These are phyloP conservation scores for Strix uralensis DNA, from an alignment of 2,113 vertebrate species.

Conservation along the genomic window DNA sequence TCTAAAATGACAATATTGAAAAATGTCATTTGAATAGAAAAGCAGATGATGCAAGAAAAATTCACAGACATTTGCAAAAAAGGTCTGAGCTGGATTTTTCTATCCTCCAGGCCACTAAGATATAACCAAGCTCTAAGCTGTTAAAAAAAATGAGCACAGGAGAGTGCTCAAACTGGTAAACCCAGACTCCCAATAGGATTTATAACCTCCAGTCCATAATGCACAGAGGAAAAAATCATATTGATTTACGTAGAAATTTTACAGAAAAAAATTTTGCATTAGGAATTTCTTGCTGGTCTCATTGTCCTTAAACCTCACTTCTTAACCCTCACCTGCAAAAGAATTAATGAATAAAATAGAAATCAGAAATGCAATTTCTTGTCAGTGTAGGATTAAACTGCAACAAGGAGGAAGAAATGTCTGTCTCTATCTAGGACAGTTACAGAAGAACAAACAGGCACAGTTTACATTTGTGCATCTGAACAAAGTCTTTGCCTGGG, in stretches of 20 bases:
- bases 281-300: background rate
- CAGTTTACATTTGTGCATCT: background rate
- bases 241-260: background rate
- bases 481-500: background rate
- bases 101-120: background rate
- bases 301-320: background rate
- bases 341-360: background rate
- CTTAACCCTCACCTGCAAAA: background rate
- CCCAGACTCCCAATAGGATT: background rate
- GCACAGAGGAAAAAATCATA: fast-evolving
- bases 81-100: background rate
- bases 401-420: background rate
- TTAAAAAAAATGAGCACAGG: background rate
- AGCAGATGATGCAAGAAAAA: background rate
- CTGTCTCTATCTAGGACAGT: background rate
- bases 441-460: background rate
- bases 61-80: background rate
- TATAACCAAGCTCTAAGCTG: background rate
- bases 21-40: background rate
- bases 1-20: background rate
- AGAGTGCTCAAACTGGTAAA: background rate
- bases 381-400: background rate
- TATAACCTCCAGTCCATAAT: background rate
- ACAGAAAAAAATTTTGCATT: background rate
- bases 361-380: background rate